These are phyloP conservation scores for Heteractis magnifica DNA, from an alignment of 92 coral and sea anemone genomes.

Conservation along the genomic window DNA sequence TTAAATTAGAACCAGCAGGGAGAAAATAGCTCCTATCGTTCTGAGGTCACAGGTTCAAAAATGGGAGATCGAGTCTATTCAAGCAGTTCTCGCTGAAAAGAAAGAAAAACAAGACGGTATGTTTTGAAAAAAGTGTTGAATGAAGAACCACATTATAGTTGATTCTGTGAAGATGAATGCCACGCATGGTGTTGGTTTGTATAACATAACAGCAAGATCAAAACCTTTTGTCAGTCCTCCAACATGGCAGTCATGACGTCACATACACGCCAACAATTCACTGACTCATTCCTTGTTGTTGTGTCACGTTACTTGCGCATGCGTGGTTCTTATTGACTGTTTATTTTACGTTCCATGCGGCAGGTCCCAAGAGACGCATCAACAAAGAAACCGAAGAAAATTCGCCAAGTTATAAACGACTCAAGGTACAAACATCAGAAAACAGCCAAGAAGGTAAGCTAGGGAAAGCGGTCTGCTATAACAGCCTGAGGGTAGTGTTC, in stretches of 20 bases:
- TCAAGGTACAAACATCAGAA: slow-evolving; percentile 4
- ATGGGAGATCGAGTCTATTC: slow-evolving; percentile 92
- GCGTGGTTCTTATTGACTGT: not conserved
- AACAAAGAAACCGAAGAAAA: slow-evolving; percentile 22
- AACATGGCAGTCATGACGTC: too few relatives aligned
- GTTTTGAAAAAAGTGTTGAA: not conserved
- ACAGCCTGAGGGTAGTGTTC: not conserved
- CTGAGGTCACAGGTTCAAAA: slow-evolving; percentile 56
- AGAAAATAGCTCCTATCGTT: slow-evolving; percentile 58
- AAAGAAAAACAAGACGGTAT: slow-evolving; percentile 39
- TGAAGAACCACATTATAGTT: not conserved
- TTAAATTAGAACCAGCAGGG: slow-evolving; percentile 52
- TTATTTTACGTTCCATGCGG: not conserved
- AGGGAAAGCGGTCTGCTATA: not conserved
- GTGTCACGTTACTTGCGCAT: too few relatives aligned
- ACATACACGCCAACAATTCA: too few relatives aligned
- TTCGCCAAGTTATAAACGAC: slow-evolving; percentile 27
- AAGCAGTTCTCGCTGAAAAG: slow-evolving; percentile 81
- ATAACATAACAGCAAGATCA: too few relatives aligned
- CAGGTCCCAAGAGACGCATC: slow-evolving; percentile 10
- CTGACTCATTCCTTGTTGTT: too few relatives aligned
- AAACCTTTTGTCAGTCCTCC: too few relatives aligned
- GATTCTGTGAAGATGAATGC: not conserved
- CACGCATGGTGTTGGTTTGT: too few relatives aligned
- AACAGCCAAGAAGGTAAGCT: slow-evolving; percentile 11